Evolutionary conservation across 2,888 invertebrate genomes (phyloP), one percentile per base, ranked within the genome.

Genomic region (Tetropium fuscum): DNA sequence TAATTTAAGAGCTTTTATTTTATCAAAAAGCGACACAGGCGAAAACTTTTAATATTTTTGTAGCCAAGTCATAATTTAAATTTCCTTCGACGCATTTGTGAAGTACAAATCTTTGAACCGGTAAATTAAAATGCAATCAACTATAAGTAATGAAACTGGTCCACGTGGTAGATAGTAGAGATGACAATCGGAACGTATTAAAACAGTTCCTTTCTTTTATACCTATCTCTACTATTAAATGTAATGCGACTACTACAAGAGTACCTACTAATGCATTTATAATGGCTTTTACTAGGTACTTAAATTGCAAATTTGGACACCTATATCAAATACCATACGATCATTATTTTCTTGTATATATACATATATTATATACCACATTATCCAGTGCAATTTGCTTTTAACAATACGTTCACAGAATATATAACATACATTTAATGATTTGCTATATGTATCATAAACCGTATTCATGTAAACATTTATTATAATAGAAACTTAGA

Each of bases 91-190:
- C 51, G 44, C 25, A 53, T 53, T 43, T 32, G 54, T 32, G 45
- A 54, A 54, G 40, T 54, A 54, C 45, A 45, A 72, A 64, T 73
- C 75, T 71, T 45, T 68, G 72, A 72, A 74, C 68, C 74, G 75
- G 68, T 74, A 78, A 78, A 78, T 78, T 77, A 77, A 78, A 77
- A 77, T 74, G 75, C 75, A 77, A 78, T 77, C 75, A 75, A 62
- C 76, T 74, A 75, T 76, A 74, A 74, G 72, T 77, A 77, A 78
- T 75, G 66, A 67, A 66, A 68, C 66, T 73, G 70, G 72, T 71
- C 68, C 74, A 75, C 72, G 75, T 72, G 73, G 67, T 64, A 67
- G 64, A 64, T 63, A 55, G 63, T 60, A 63, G 58, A 66, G 70
- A 73, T 71, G 70, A 69, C 71, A 70, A 73, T 74, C 72, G 72